phyloP scores from a whole-genome alignment of 1,140 invertebrate species.

The Microplitis demolitor region DNA sequence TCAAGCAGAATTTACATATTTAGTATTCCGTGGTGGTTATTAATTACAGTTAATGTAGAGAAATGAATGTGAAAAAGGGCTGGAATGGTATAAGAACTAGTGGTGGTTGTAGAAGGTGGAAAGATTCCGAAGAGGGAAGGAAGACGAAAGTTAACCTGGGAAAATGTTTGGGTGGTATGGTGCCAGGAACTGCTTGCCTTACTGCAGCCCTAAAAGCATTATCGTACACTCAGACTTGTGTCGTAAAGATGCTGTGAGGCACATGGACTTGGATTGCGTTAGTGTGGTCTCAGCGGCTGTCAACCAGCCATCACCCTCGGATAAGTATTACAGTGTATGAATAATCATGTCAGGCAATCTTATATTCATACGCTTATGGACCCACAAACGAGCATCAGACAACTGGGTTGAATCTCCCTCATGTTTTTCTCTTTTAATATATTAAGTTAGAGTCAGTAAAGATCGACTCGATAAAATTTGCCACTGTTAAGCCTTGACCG shows the following conservation, averaged over 20 bases:
- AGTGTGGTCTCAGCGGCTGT: conserved; percentile 42
- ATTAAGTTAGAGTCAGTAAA: no score
- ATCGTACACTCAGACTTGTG: not conserved
- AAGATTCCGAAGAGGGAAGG: not conserved
- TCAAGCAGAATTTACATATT: not conserved
- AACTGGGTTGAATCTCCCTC: not conserved
- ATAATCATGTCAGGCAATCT: conserved; percentile 54
- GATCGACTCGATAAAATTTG: no score
- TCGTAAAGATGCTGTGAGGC: not conserved
- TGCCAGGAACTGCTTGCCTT: conserved; percentile 26
- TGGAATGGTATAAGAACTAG: not conserved
- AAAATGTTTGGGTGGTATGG: conserved; percentile 10
- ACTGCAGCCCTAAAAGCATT: conserved; percentile 34
- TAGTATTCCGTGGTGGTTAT: not conserved
- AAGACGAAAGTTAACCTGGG: not conserved
- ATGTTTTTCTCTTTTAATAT: not conserved
- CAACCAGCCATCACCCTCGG: conserved; percentile 48
- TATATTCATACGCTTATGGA: conserved; percentile 41
- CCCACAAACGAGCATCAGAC: not conserved
- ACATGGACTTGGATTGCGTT: conserved; percentile 1
- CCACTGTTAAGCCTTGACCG: no score
- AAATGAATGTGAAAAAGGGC: not conserved
- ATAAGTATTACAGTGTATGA: conserved; percentile 41
- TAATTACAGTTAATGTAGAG: conserved; percentile 7
- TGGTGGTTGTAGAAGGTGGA: not conserved